Conservation (phyloP, 2,113 vertebrate genomes). For the Salminus brasiliensis region DNA sequence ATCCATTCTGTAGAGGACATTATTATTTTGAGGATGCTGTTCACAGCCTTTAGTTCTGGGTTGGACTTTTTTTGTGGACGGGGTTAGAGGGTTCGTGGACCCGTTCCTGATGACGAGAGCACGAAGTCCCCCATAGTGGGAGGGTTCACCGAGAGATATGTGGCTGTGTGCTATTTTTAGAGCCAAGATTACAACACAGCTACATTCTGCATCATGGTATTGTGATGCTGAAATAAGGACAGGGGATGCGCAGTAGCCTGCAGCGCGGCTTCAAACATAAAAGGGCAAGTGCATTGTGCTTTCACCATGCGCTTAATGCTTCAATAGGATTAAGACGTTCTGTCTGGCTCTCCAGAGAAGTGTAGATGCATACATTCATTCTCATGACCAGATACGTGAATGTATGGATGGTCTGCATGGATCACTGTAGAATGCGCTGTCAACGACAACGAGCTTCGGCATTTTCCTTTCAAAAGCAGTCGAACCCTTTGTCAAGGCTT, state of each 20-base stretch:
- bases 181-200: constrained; percentile 47
- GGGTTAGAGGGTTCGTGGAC: constrained; percentile 51
- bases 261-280: background rate
- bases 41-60: constrained; percentile 54
- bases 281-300: background rate
- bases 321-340: constrained; percentile 17
- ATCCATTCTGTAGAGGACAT: too few relatives aligned
- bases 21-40: constrained; percentile 62
- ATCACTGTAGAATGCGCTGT: background rate
- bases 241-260: constrained; percentile 43
- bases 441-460: background rate
- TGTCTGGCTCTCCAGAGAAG: background rate
- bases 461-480: background rate
- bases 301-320: constrained; percentile 11
- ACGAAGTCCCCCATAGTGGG: constrained; percentile 51
- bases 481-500: background rate
- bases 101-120: constrained; percentile 53
- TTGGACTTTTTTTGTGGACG: constrained; percentile 38
- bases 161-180: constrained; percentile 63
- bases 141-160: constrained; percentile 54
- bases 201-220: constrained; percentile 48
- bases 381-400: background rate
- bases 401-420: background rate
- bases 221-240: constrained; percentile 48
- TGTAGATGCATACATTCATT: background rate